phyloP scores from a whole-genome alignment of 2,888 invertebrate genomes.

The Ischnura elegans region DNA sequence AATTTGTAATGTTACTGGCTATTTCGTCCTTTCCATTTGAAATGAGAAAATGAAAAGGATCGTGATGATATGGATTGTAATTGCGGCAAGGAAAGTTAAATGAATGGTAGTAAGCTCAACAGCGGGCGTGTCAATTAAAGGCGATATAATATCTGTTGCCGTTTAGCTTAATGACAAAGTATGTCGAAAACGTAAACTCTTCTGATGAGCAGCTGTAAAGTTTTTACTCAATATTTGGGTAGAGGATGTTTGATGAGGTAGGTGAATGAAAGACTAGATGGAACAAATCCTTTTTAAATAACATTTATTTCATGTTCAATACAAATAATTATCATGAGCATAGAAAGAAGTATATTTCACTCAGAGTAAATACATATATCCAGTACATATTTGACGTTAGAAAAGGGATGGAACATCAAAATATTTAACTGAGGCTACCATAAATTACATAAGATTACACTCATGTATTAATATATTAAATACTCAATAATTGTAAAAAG shows the following conservation, averaged over 20 bases:
- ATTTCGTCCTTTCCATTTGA: not conserved
- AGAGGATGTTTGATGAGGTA: not conserved
- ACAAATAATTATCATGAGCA: slow-evolving; percentile 1
- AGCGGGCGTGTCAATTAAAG: not conserved
- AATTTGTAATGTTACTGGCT: not conserved
- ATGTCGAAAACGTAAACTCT: not conserved
- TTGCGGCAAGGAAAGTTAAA: not conserved
- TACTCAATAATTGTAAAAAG: too few species aligned
- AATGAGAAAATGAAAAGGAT: not conserved
- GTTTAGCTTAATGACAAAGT: not conserved
- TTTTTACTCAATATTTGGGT: not conserved
- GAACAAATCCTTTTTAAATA: not conserved
- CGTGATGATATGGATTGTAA: slow-evolving; percentile 1
- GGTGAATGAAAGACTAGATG: slow-evolving; percentile 1
- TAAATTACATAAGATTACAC: too few species aligned
- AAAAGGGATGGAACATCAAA: too few species aligned
- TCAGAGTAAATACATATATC: not conserved
- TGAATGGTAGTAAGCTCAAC: slow-evolving; percentile 1
- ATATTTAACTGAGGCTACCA: too few species aligned
- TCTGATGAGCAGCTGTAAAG: not conserved
- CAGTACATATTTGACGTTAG: too few species aligned
- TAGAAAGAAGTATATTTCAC: not conserved
- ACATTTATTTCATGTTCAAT: not conserved
- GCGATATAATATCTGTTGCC: not conserved
- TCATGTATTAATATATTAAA: too few species aligned